Evolutionary conservation across 2,797 vertebrate genomes (phyloP), one percentile per base, ranked within the genome.

Genomic region (Oophaga sylvatica): DNA sequence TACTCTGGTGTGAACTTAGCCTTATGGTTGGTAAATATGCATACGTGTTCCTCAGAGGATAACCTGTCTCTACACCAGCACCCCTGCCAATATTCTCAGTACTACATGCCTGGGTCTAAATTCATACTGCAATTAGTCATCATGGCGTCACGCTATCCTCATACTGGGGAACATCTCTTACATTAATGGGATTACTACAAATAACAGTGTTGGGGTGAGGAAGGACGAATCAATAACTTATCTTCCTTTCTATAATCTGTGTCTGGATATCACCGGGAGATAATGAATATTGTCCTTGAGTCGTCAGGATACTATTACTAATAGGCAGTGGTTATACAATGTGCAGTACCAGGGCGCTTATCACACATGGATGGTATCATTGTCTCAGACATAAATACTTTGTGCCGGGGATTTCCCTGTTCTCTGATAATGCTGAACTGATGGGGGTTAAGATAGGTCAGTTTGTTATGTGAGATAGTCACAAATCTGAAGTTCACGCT

Each of bases 291-390:
- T n/a, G 22, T 20, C 78, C 20, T 12, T 60, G 56, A 56, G 62
- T 73, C 73, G 77, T 73, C 77, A 76, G 45, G 26, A 20, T 31
- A 45, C 63, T 84, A 83, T 83, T 67, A 78, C 68, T 83, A 83
- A 53, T 70, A 68, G 59, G 29, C 20, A 67, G 56, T 5, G 22
- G 19, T 5, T 87, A 79, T 73, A 63, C 22, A 48, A 19, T n/a
- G 15, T 53, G 11, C 48, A 53, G 48, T 19, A 67, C 45, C 45
- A 53, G 15, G 45, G 35, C 26, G 22, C 17, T 48, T n/a, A 17
- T 29, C 13, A 57, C 71, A 53, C 41, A 41, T n/a, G 20, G 15
- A 77, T 10, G 53, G 59, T 77, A 15, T 65, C 73, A 77, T 84
- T 84, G 83, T 84, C 59, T 77, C 53, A 48, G 3, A 53, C 62